phyloP scores from a whole-genome alignment of 2,797 vertebrate species.

The Dromococcyx pavoninus region DNA sequence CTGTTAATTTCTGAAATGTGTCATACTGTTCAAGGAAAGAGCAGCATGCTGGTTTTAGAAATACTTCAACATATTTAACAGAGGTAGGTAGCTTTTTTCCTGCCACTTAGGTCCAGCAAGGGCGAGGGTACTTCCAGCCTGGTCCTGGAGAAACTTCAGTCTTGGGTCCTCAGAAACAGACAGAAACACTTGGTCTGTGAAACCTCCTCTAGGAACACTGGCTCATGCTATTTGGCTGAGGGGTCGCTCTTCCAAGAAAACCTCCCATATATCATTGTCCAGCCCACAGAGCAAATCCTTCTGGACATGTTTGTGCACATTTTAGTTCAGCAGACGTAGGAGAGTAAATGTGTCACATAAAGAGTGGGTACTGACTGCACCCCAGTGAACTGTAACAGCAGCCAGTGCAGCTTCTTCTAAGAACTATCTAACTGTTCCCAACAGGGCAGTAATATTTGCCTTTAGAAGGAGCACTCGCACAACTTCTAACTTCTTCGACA shows the following conservation, averaged over 20 bases:
- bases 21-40: accelerated
- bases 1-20: background rate
- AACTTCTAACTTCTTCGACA: background rate
- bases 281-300: background rate
- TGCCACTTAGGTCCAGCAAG: background rate
- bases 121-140: background rate
- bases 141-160: background rate
- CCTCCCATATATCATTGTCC: background rate
- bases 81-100: background rate
- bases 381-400: background rate
- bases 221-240: accelerated
- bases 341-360: background rate
- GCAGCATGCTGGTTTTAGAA: background rate
- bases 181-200: background rate
- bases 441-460: background rate
- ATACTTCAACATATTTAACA: background rate
- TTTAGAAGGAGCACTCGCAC: background rate
- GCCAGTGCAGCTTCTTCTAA: background rate
- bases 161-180: background rate
- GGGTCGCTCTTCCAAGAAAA: background rate
- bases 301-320: background rate
- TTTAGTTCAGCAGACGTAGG: background rate
- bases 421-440: background rate
- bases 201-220: background rate
- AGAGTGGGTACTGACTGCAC: background rate